Percentiles rank a stretch among this genome's conserved stretches.
phyloP scores from a whole-genome alignment of 2,797 vertebrate species.

The Rhinophrynus dorsalis region DNA sequence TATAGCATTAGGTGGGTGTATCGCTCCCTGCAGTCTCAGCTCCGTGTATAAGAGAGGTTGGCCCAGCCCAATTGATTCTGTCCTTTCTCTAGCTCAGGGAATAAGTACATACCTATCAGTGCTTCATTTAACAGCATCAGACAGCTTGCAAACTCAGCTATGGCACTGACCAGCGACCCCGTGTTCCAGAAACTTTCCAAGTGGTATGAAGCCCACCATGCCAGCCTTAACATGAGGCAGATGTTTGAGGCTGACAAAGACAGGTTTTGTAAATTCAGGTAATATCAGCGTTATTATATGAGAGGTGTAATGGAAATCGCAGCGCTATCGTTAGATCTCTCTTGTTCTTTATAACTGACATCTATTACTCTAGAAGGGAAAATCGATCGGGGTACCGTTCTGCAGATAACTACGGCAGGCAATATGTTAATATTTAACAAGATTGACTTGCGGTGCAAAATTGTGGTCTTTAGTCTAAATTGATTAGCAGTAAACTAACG shows the following conservation, averaged over 20 bases:
- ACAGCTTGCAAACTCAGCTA: no score
- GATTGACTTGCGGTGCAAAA: no score
- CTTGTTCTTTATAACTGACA: no score
- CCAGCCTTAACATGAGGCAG: conserved; percentile 80
- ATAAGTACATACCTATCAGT: not conserved
- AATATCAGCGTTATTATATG: conserved; percentile 31
- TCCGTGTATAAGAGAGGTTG: conserved; percentile 9
- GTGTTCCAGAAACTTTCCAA: conserved; percentile 81
- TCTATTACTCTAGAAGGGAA: no score
- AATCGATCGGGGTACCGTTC: no score
- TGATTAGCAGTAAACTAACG: no score
- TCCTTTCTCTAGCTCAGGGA: fast-evolving
- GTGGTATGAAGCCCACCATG: conserved; percentile 78
- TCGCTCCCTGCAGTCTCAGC: not conserved
- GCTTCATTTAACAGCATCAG: not conserved
- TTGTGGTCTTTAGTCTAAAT: no score
- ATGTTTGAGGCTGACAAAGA: conserved; percentile 84
- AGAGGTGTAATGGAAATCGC: no score
- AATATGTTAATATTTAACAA: no score
- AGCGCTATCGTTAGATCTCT: no score
- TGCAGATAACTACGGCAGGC: no score
- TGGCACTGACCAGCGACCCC: conserved; percentile 76
- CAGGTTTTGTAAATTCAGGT: conserved; percentile 89
- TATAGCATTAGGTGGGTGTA: not conserved
- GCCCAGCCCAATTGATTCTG: fast-evolving